phyloP scores from a whole-genome alignment of 2,888 invertebrate species.

The Drosophila bunnanda region DNA sequence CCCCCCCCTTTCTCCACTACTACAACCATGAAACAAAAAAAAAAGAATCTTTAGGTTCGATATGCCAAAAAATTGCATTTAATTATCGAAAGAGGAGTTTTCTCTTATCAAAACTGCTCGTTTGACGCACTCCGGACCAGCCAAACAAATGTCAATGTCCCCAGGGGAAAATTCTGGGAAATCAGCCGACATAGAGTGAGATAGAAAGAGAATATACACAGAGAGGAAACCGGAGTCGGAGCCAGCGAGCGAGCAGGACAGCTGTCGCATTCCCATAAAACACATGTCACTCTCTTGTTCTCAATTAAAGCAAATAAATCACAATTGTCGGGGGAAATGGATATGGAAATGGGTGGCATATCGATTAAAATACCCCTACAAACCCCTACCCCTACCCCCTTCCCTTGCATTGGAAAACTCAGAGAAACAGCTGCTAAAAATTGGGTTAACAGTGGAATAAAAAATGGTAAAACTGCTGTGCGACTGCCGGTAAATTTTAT shows the following conservation, averaged over 20 bases:
- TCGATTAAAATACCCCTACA: slow-evolving; percentile 35
- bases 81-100: slow-evolving; percentile 54
- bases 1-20: fast-evolving
- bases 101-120: slow-evolving; percentile 15
- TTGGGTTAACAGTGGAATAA: slow-evolving; percentile 57
- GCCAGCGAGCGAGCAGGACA: slow-evolving; percentile 4
- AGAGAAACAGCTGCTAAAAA: slow-evolving; percentile 47
- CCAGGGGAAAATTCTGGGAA: slow-evolving; percentile 22
- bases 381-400: background rate
- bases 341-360: slow-evolving; percentile 21
- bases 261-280: slow-evolving; percentile 40
- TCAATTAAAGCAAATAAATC: slow-evolving; percentile 50
- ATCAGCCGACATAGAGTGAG: background rate
- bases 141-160: slow-evolving; percentile 47
- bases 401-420: slow-evolving; percentile 1
- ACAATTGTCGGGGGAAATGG: slow-evolving; percentile 36
- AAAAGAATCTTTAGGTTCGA: slow-evolving; percentile 22
- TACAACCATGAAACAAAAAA: background rate
- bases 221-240: background rate
- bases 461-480: slow-evolving; percentile 27
- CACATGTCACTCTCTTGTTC: slow-evolving; percentile 46
- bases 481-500: slow-evolving; percentile 20
- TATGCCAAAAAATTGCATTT: slow-evolving; percentile 58
- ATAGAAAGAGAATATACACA: background rate
- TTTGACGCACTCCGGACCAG: slow-evolving; percentile 36